Percentiles rank a stretch among this genome's conserved stretches.
Evolutionary conservation across 2,888 invertebrate species (phyloP).

Genomic region (Drosophila greeni): DNA sequence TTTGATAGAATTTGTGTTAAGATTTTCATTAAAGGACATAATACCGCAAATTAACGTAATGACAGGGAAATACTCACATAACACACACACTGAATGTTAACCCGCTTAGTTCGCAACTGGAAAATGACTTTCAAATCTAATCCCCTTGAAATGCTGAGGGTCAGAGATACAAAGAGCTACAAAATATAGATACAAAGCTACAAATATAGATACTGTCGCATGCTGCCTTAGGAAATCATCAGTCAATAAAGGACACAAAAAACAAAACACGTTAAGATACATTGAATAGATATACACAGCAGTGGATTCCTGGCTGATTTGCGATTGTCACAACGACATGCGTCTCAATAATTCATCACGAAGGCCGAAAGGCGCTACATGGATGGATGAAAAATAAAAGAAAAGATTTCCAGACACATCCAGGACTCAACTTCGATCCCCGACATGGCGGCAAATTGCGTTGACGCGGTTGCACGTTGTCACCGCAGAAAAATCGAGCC

Average conservation of each 20-base stretch:
- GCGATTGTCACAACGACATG: slow-evolving; percentile 72
- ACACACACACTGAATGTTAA: slow-evolving; percentile 43
- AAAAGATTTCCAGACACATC: slow-evolving; percentile 34
- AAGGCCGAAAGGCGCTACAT: slow-evolving; percentile 61
- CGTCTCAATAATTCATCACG: slow-evolving; percentile 71
- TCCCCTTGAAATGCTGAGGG: slow-evolving; percentile 50
- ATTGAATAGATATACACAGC: slow-evolving; percentile 32
- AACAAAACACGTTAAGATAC: slow-evolving; percentile 12
- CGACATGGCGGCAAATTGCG: slow-evolving; percentile 74
- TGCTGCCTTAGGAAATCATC: slow-evolving; percentile 52
- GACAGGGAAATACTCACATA: slow-evolving; percentile 36
- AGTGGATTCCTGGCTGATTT: slow-evolving; percentile 58
- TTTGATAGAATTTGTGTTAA: slow-evolving; percentile 39
- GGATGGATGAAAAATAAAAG: no score
- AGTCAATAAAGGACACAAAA: slow-evolving; percentile 40
- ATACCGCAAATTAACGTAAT: slow-evolving; percentile 64
- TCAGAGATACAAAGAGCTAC: slow-evolving; percentile 8
- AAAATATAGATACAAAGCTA: no score
- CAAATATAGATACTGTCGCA: no score
- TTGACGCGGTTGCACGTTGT: slow-evolving; percentile 68
- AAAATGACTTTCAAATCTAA: slow-evolving; percentile 69
- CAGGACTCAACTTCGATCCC: slow-evolving; percentile 58
- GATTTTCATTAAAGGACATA: slow-evolving; percentile 62
- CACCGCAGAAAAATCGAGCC: slow-evolving; percentile 55
- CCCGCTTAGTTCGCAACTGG: slow-evolving; percentile 66